Evolutionary conservation across 2,888 invertebrate species (phyloP), one percentile per base, ranked within the genome.

Genomic region (Sinohyriopsis cumingii): DNA sequence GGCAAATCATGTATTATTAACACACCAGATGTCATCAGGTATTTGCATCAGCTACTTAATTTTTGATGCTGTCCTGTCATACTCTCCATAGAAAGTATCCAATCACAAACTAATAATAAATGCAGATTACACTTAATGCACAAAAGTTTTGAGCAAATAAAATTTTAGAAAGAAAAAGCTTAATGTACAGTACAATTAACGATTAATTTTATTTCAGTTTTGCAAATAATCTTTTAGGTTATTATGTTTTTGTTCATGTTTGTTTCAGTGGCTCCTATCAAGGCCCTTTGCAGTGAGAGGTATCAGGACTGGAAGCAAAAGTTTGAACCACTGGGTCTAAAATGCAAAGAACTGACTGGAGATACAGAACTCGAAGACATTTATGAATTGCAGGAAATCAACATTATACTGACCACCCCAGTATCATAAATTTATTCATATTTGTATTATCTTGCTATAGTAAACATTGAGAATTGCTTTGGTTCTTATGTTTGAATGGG

Each of bases 241-340:
- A 45, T 45, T 45, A 12, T 45, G 45, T 9, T 45, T 45, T 45
- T 33, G 5, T 33, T 33, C 33, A 9, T 6, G 28, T 18, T 66
- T 33, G 24, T 75, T 72, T 55, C 79, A 95, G 95, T 95, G 92
- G 95, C 95, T 1, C 95, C 95, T 0, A 93, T 95, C 67, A 95
- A 95, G 90, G 94, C 95, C 0, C 86, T 95, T 28, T 95, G 95
- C 82, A 92, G 93, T 57, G 95, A 95, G 89, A 91, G 94, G 72
- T 91, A 92, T 67, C 88, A 91, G 2, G 95, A 95, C 88, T 95
- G 95, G 95, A 92, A 92, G 78, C 88, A 91, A 9, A 95, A 94
- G 89, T 94, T 95, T 87, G 91, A 92, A 55, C 76, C 84, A 0
- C 85, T 93, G 12, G 94, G 94, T 0, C 82, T 95, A 3, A 89